Base-by-base conservation (phyloP, 2,888 invertebrate genomes). In the Sipunculus nudus region DNA sequence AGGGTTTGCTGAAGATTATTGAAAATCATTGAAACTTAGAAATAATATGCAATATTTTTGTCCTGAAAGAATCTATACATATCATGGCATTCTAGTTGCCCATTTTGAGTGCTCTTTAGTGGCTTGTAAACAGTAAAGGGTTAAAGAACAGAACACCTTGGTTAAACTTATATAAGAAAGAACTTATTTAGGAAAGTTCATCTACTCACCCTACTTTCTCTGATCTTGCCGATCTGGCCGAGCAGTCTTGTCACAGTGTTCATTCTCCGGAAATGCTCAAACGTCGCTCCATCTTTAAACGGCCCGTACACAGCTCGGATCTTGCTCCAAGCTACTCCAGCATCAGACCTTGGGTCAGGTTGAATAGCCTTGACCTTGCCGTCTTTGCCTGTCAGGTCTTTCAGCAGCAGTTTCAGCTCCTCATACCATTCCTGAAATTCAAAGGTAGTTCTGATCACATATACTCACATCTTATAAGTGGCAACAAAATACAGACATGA, bases 241-340 rank as follows among this genome's bases (percentile, higher is more conserved):
- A 76, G 67, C 65, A 68, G 68, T 21, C 61, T 59, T 1, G 77
- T 77, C 6, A 77, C 69, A 0, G 52, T 48, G 10, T 48, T 68
- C 41, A 38, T 38, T 25, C 28, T 19, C 26, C 40, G 21, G 16
- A 69, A 54, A 19, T 68, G 49, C 0, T 59, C 21, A 31, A 76
- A 59, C 1, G 64, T 64, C 6, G 67, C 63, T 49, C 68, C 64
- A 21, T 49, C 62, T 31, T 68, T 62, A 31, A 76, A 66, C 16
- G 46, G 57, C 5, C 77, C 77, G 54, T 77, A 76, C 2, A 77
- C 77, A 23, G 75, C 75, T 47, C 67, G 67, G 45, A 77, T 70
- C 53, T 77, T 77, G 46, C 69, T 70, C 60, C 67, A 74, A 1
- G 77, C 74, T 32, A 73, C 71, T 19, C 68, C 71, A 1, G 72